Base-by-base conservation (phyloP, 2,888 invertebrate species). In the Sminthurides aquaticus region DNA sequence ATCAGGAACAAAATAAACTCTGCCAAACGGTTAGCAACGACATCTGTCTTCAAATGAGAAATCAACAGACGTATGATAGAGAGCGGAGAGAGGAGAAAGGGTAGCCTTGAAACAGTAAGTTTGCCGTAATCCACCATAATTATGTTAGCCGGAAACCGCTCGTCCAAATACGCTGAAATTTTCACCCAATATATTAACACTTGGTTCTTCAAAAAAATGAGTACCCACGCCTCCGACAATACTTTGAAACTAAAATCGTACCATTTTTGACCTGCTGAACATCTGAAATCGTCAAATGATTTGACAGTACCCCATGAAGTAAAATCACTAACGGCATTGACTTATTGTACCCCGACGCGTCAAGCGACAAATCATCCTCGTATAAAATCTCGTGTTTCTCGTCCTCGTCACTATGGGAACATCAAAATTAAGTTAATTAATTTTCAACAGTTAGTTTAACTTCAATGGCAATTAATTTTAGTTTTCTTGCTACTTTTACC, bases 41-140 rank as follows among this genome's bases (percentile, higher is more conserved):
- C n/a, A 15, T 49, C 48, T 1, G 62, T 64, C 52, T 43, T 1
- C 11, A 1, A 43, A 52, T 25, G n/a, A 26, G 28, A 1, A 20
- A n/a, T 58, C 43, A 3, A 59, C 8, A 34, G 43, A 25, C 3
- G 34, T 3, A 61, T 15, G 20, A 60, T 8, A 11, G 61, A 62
- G 8, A 66, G 28, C 15, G 49, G 24, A 3, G 67, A 58, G n/a
- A 67, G 28, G 1, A 67, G 18, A 29, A 58, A 54, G 2, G 67
- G 67, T 1, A 60, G 26, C 25, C 49, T 54, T 1, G 64, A 61
- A 1, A 57, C 28, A 5, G 67, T 60, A 29, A 67, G 28, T 3
- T 26, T 5, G 1, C 64, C 64, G 52, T 67, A 67, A 26, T 67
- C 64, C 18, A 64, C 67, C 57, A 67, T 64, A 11, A 67, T 57